A percentile compares a stretch with the other conserved stretches of the same genome.
phyloP scores from a whole-genome alignment of 2,888 invertebrate genomes.

The Anorthoa munda region DNA sequence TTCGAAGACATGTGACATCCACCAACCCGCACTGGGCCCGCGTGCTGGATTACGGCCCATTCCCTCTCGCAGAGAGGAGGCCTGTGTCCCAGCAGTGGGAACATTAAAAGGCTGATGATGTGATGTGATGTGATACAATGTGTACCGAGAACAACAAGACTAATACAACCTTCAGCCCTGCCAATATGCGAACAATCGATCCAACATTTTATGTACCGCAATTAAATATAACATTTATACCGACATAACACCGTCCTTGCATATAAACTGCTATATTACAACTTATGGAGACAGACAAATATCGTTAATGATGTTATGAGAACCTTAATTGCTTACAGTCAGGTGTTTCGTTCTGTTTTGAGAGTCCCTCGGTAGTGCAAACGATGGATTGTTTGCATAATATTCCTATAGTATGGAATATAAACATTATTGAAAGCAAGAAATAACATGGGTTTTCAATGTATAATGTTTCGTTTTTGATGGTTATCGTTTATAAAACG shows the following conservation, averaged over 20 bases:
- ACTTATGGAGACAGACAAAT: conserved; percentile 1
- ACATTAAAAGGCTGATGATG: too few relatives aligned
- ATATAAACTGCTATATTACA: conserved; percentile 37
- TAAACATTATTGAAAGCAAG: conserved; percentile 7
- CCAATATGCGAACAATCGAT: conserved; percentile 42
- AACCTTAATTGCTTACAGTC: not conserved
- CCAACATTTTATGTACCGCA: not conserved
- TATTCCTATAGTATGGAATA: not conserved
- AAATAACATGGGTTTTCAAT: conserved; percentile 8
- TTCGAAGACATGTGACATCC: too few relatives aligned
- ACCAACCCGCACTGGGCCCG: too few relatives aligned
- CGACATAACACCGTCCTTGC: conserved; percentile 1
- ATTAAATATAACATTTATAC: conserved; percentile 27
- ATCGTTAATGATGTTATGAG: conserved; percentile 2
- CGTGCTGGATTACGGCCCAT: too few relatives aligned
- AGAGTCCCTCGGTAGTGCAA: not conserved
- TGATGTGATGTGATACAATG: too few relatives aligned
- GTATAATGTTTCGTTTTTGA: not conserved
- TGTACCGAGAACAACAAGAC: conserved; percentile 12
- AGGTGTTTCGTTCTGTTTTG: not conserved
- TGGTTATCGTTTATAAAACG: not conserved
- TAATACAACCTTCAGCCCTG: conserved; percentile 6
- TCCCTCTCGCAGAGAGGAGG: too few relatives aligned
- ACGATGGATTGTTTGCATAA: conserved; percentile 9
- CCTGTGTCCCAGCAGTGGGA: too few relatives aligned